Base-by-base conservation (phyloP, 1,140 invertebrate genomes). In the Stenopsyche tienmushanensis region DNA sequence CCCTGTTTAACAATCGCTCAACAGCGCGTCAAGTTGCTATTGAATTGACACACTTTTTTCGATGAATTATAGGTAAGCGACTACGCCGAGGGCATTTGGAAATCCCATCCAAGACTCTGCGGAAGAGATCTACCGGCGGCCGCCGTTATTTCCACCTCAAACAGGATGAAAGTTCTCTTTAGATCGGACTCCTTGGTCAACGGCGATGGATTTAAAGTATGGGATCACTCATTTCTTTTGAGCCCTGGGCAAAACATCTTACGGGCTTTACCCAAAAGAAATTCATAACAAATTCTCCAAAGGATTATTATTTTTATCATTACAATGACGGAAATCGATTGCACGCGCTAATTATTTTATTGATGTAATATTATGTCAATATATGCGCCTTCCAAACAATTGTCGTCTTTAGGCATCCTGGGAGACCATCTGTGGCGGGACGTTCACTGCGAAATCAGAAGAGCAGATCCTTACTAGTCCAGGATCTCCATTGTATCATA, bases 121-220 rank as follows among this genome's bases (percentile, higher is more conserved):
- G 92, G 92, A 0, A 84, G 89, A 39, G 72, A 78, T 18, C 74
- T 82, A 8, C 91, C 92, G 3, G 58, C 73, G 0, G 54, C 72
- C n/a, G n/a, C n/a, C 0, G 80, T 87, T 25, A 87, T 86, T 71
- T 87, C 90, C 0, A 88, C 85, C 1, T 78, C 78, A 1, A 85
- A 85, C 44, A 76, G 75, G 67, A 83, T 93, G 80, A 89, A 85
- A 77, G 76, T 93, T 25, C 71, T 88, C 8, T 90, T 94, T 71
- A 83, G 84, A 54, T 86, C 88, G 0, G 88, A 93, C 73, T 78
- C 80, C 0, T 79, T 77, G 39, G 78, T 83, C 0, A 82, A 83
- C 49, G 87, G 84, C 39, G 86, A 89, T 73, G 92, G 92, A 3
- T 95, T 94, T 72, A 76, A 74, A 47, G 84, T 86, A 41, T 59